phyloP scores from a whole-genome alignment of 2,888 invertebrate genomes.

The Anoplius nigerrimus region DNA sequence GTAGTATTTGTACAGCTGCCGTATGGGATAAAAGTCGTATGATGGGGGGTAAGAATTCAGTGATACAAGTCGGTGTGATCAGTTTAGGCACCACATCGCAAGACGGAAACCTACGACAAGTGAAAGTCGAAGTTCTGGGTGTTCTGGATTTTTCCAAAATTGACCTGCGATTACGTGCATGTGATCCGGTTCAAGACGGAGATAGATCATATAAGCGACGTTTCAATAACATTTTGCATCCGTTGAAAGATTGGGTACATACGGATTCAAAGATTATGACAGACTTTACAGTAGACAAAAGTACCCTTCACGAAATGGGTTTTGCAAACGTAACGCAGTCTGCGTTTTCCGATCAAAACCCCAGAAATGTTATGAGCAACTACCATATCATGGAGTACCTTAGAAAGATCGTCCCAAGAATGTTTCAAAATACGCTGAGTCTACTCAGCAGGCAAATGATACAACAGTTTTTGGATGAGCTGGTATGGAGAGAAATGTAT shows the following conservation, averaged over 20 bases:
- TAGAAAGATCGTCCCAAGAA: constrained; percentile 88
- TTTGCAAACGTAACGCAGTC: constrained; percentile 85
- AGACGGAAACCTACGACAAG: constrained; percentile 79
- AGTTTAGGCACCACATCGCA: constrained; percentile 91
- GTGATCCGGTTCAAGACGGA: constrained; percentile 87
- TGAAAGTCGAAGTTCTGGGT: constrained; percentile 92
- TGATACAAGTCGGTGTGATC: constrained; percentile 84
- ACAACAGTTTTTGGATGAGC: constrained; percentile 92
- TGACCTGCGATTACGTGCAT: constrained; percentile 85
- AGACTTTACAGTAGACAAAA: constrained; percentile 89
- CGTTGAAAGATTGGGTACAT: constrained; percentile 87
- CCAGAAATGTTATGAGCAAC: constrained; percentile 79
- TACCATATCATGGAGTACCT: constrained; percentile 91
- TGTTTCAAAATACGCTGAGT: constrained; percentile 93
- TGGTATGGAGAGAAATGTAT: constrained; percentile 92
- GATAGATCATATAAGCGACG: constrained; percentile 88
- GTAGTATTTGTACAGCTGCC: constrained; percentile 88
- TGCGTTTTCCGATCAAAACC: constrained; percentile 75
- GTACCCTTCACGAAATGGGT: constrained; percentile 86
- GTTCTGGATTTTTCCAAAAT: constrained; percentile 84
- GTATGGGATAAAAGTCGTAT: constrained; percentile 85
- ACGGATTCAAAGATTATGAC: constrained; percentile 86
- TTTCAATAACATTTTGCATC: constrained; percentile 89
- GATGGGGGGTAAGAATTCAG: constrained; percentile 80
- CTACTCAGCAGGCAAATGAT: constrained; percentile 89